Evolutionary conservation across 2,113 vertebrate species (phyloP), one percentile per base, ranked within the genome.

Genomic region (Phrynocephalus versicolor): DNA sequence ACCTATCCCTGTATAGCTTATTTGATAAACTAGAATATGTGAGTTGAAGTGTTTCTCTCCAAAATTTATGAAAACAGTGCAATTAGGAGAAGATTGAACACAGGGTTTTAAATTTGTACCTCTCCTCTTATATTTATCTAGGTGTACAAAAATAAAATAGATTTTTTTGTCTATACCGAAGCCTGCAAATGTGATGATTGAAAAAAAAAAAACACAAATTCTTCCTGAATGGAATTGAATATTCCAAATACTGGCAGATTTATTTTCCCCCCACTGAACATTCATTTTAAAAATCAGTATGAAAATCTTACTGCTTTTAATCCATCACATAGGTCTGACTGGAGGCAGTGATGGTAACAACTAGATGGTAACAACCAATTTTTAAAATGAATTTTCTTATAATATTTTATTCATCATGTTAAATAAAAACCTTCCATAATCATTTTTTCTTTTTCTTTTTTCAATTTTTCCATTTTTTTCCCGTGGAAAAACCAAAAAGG

Each of bases 251-350:
- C 30, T 62, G 60, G 18, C 18, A 62, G 18, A 23, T 62, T 62
- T 62, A 16, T 71, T 27, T 35, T 62, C 60, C 60, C 2, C 55
- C 55, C 15, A n/a, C 30, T 78, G n/a, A 19, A 60, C 33, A 21
- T 25, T 16, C 10, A 39, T 39, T 88, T 92, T 87, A 84, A 62
- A 62, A 62, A 62, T 70, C 85, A 27, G 14, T 45, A 51, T 72
- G 55, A n/a, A 82, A 67, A 69, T 51, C 27, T 87, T 15, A 55
- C 84, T 72, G 85, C 84, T 78, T 78, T 78, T 84, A 82, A 62
- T 79, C 55, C 55, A 0, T 0, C 80, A 25, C 45, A 21, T 58
- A 77, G 78, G 67, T 81, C 79, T 87, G 77, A 57, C 39, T 74
- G 73, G 72, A 90, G 58, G 81, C 30, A 64, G 74, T 83, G 55